phyloP scores from a whole-genome alignment of 2,888 invertebrate species.

The Pantelozetes paolii region DNA sequence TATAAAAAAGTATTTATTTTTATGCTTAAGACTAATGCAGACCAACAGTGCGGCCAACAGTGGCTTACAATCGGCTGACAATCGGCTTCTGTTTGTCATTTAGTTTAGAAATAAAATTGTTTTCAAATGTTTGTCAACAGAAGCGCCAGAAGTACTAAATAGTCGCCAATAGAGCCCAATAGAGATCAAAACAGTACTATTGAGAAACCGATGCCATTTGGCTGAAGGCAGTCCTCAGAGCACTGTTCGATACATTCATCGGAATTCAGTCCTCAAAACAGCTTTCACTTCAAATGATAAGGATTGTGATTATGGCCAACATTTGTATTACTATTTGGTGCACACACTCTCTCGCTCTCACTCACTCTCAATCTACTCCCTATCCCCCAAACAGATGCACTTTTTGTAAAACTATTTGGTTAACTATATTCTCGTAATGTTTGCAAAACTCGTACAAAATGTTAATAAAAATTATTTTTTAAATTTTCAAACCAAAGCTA shows the following conservation, averaged over 20 bases:
- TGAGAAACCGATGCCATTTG: background rate
- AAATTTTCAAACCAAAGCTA: background rate
- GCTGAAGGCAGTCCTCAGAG: slow-evolving; percentile 8
- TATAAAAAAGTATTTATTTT: too few relatives aligned
- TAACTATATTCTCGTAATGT: background rate
- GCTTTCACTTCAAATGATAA: slow-evolving; percentile 10
- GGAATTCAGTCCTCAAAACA: background rate
- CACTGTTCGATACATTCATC: background rate
- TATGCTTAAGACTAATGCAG: background rate
- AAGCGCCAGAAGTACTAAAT: too few relatives aligned
- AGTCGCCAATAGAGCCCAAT: too few relatives aligned
- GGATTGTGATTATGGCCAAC: slow-evolving; percentile 16
- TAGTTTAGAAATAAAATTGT: background rate
- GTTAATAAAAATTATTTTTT: background rate
- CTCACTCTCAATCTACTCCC: background rate
- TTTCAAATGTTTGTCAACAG: slow-evolving; percentile 21
- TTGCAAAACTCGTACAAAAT: slow-evolving; percentile 2
- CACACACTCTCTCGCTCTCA: background rate
- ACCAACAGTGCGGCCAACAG: too few relatives aligned
- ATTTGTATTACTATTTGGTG: background rate
- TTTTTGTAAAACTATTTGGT: background rate
- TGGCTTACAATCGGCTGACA: too few relatives aligned
- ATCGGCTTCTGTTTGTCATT: background rate
- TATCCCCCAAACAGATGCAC: slow-evolving; percentile 27
- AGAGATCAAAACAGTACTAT: background rate